Percentiles rank a stretch among this genome's conserved stretches.
These are phyloP conservation scores for Andrena fulva DNA, from an alignment of 2,888 invertebrate genomes.

Conservation along the genomic window DNA sequence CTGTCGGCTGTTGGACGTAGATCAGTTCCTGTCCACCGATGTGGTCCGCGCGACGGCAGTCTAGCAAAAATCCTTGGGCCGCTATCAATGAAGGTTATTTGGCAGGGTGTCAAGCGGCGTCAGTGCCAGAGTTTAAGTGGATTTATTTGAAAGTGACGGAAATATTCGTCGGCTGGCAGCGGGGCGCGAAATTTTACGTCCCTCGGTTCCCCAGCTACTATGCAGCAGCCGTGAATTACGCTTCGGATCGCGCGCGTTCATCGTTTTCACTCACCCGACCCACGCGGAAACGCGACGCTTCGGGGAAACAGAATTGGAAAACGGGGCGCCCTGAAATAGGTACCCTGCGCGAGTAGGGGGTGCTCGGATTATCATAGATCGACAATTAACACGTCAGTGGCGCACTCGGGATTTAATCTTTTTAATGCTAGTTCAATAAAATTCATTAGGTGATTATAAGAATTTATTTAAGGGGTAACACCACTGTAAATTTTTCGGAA, in stretches of 20 bases:
- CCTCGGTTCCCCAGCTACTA: not conserved
- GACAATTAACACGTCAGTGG: no score
- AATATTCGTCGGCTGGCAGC: constrained; percentile 45
- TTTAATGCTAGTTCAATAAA: no score
- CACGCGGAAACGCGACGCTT: constrained; percentile 3
- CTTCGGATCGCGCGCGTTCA: not conserved
- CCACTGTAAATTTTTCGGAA: no score
- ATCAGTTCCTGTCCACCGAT: constrained; percentile 8
- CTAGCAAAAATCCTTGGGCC: constrained; percentile 38
- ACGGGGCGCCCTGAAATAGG: not conserved
- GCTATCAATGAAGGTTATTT: constrained; percentile 63
- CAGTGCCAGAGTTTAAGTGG: constrained; percentile 46
- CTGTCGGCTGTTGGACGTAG: not conserved
- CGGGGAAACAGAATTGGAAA: constrained; percentile 3
- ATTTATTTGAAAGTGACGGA: constrained; percentile 59
- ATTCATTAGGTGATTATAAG: no score
- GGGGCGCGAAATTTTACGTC: constrained; percentile 27
- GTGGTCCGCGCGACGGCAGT: constrained; percentile 18
- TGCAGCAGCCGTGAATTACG: constrained; percentile 30
- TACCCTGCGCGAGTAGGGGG: no score
- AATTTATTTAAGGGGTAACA: no score
- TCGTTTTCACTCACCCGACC: not conserved
- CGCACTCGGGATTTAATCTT: no score
- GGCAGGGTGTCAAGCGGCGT: constrained; percentile 48
- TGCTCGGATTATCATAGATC: no score